A percentile compares a stretch with the other conserved stretches of the same genome.
Conservation (phyloP, 1,140 invertebrate genomes). For the Orussus abietinus region DNA sequence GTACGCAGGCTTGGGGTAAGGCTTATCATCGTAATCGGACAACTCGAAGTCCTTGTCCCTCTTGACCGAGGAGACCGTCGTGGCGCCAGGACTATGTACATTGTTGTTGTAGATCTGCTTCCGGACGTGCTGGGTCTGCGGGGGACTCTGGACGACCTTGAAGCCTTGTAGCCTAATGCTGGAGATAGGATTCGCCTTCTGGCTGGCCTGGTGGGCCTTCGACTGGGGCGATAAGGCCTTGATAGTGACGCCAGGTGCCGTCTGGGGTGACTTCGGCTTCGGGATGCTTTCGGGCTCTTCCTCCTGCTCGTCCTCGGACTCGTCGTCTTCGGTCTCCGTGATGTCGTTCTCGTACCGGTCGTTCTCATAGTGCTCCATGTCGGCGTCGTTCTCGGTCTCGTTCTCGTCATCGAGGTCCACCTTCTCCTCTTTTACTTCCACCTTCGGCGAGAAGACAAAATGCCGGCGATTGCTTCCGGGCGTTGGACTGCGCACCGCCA, state of each 20-base stretch:
- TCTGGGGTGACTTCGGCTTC: constrained; percentile 31
- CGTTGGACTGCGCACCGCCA: constrained; percentile 54
- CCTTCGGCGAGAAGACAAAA: constrained; percentile 30
- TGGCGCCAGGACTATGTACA: constrained; percentile 38
- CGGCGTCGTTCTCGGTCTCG: constrained; percentile 30
- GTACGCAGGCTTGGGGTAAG: constrained; percentile 93
- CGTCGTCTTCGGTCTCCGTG: constrained; percentile 39
- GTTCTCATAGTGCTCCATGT: constrained; percentile 34
- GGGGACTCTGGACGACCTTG: constrained; percentile 34
- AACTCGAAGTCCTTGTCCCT: constrained; percentile 43
- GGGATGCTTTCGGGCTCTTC: constrained; percentile 11
- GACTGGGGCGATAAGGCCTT: constrained; percentile 41
- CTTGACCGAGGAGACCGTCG: constrained; percentile 27
- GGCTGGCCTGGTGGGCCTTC: constrained; percentile 29
- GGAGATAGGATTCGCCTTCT: constrained; percentile 43
- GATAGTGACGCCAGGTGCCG: constrained; percentile 26
- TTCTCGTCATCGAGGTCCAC: constrained; percentile 15
- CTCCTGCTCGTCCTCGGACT: constrained; percentile 18
- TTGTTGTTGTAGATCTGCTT: constrained; percentile 53
- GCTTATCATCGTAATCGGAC: constrained; percentile 60
- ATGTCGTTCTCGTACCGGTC: constrained; percentile 38
- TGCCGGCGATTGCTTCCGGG: constrained; percentile 41
- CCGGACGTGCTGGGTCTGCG: constrained; percentile 39
- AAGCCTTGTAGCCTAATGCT: constrained; percentile 54
- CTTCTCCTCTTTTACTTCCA: constrained; percentile 26